Evolutionary conservation across 1,140 invertebrate species (phyloP).

Genomic region (Nylanderia fulva): DNA sequence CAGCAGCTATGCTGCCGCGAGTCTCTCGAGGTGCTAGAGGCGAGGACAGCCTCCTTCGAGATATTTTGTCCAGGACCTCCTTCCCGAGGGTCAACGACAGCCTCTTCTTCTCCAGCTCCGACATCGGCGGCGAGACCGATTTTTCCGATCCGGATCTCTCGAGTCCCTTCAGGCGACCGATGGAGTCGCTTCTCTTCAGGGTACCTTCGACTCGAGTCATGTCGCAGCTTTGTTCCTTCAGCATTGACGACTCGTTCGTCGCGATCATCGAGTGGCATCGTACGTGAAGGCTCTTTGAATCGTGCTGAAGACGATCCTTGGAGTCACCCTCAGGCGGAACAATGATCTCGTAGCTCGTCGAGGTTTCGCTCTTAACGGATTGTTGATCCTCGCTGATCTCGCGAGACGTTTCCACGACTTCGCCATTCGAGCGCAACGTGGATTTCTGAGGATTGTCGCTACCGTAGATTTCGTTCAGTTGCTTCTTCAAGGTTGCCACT

Average conservation of each 20-base stretch:
- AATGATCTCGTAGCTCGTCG: constrained; percentile 87
- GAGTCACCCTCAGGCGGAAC: constrained; percentile 85
- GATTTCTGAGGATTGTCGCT: constrained; percentile 84
- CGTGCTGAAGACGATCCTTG: constrained; percentile 63
- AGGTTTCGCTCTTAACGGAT: background rate
- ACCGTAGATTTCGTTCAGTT: constrained; percentile 93
- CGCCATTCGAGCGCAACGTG: background rate
- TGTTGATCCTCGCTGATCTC: background rate
- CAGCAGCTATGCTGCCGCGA: constrained; percentile 88
- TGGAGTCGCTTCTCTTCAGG: constrained; percentile 77
- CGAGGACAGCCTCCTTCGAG: constrained; percentile 84
- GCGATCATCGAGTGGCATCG: constrained; percentile 89
- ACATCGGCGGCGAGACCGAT: constrained; percentile 69
- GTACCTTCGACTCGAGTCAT: constrained; percentile 13
- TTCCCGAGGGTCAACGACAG: constrained; percentile 90
- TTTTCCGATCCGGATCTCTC: constrained; percentile 73
- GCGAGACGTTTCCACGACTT: background rate
- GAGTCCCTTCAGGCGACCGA: constrained; percentile 74
- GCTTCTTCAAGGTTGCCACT: constrained; percentile 92
- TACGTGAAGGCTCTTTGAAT: constrained; percentile 88
- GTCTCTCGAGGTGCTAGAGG: constrained; percentile 88
- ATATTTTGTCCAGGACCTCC: constrained; percentile 89
- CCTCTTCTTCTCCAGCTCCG: constrained; percentile 90
- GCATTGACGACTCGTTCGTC: constrained; percentile 62
- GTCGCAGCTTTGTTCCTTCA: constrained; percentile 17